Percentiles rank a stretch among this genome's conserved stretches.
Conservation (phyloP, 2,113 vertebrate genomes). For the Lethenteron reissneri region DNA sequence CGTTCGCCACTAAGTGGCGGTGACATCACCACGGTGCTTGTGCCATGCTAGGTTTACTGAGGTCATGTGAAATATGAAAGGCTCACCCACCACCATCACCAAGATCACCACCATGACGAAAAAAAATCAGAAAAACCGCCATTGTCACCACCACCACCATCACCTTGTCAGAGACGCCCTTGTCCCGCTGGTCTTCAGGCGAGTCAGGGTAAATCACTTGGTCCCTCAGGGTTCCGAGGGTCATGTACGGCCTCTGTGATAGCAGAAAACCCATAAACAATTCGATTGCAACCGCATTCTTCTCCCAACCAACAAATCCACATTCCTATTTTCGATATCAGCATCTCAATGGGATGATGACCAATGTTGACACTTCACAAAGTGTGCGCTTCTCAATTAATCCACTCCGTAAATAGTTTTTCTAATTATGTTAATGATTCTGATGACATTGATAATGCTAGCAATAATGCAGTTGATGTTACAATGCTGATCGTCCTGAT, state of each 20-base stretch:
- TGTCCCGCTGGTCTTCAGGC: conserved; percentile 50
- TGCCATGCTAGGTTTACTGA: too few relatives aligned
- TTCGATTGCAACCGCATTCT: background rate
- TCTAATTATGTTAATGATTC: conserved; percentile 3
- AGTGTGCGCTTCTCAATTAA: too few relatives aligned
- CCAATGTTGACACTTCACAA: too few relatives aligned
- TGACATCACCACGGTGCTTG: too few relatives aligned
- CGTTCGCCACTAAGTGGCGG: too few relatives aligned
- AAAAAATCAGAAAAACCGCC: too few relatives aligned
- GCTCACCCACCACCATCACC: too few relatives aligned
- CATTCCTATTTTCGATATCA: too few relatives aligned
- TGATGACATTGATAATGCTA: background rate
- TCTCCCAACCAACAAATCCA: background rate
- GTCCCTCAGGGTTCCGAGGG: conserved; percentile 71
- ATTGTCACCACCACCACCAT: background rate
- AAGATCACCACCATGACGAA: too few relatives aligned
- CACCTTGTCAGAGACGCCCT: conserved; percentile 74
- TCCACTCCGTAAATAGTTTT: background rate
- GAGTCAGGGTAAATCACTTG: conserved; percentile 96
- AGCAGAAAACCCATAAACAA: background rate
- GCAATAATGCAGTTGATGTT: background rate
- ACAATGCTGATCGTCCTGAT: too few relatives aligned
- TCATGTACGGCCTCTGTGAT: conserved; percentile 83
- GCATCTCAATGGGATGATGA: too few relatives aligned
- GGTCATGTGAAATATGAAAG: too few relatives aligned